Evolutionary conservation across 2,797 vertebrate species (phyloP).

Genomic region (Crenuchus spilurus): DNA sequence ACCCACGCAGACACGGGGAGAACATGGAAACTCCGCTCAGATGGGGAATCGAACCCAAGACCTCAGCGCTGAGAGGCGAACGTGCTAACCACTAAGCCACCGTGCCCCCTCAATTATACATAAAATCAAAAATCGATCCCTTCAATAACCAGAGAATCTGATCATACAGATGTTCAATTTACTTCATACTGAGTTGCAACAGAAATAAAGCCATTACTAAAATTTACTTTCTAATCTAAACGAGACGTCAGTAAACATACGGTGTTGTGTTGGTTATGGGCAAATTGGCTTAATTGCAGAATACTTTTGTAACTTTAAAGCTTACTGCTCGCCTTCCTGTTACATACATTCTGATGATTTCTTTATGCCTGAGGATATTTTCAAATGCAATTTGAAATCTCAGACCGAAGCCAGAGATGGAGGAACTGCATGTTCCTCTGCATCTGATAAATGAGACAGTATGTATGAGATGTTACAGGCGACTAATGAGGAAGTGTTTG

Average conservation of each 20-base stretch:
- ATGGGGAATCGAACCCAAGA: too few species aligned
- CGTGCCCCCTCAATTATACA: too few species aligned
- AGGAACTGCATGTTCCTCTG: not conserved
- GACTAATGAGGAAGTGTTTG: slow-evolving; percentile 27
- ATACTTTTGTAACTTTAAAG: not conserved
- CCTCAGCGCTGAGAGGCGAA: too few species aligned
- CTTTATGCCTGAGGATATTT: not conserved
- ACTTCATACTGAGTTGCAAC: too few species aligned
- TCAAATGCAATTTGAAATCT: not conserved
- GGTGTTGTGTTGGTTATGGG: not conserved
- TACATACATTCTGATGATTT: not conserved
- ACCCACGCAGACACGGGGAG: too few species aligned
- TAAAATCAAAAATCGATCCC: too few species aligned
- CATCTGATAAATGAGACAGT: slow-evolving; percentile 8
- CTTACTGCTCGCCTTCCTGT: not conserved
- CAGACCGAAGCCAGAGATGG: not conserved
- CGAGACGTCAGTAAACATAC: not conserved
- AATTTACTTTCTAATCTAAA: not conserved
- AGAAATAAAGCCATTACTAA: not conserved
- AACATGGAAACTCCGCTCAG: too few species aligned
- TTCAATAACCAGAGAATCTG: too few species aligned
- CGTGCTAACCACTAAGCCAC: too few species aligned
- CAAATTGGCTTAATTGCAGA: not conserved
- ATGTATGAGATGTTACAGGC: slow-evolving; percentile 1
- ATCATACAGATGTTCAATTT: too few species aligned